Percentiles rank a stretch among this genome's conserved stretches.
phyloP scores from a whole-genome alignment of 2,797 vertebrate species.

The Centropyge bicolor region DNA sequence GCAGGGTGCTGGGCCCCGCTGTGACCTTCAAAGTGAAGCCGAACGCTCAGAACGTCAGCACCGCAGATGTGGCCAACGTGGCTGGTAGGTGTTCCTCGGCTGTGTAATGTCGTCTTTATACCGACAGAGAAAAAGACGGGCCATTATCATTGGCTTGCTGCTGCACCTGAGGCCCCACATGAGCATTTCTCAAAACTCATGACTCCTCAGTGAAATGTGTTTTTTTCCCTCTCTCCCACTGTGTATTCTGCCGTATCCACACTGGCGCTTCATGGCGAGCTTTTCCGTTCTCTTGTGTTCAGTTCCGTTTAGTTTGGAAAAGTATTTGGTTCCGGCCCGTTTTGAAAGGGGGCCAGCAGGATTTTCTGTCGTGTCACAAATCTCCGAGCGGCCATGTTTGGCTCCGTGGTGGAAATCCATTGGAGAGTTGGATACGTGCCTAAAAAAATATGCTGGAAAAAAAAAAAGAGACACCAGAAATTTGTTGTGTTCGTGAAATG shows the following conservation, averaged over 20 bases:
- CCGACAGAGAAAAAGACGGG: conserved; percentile 46
- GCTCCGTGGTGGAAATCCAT: conserved; percentile 17
- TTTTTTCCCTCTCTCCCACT: background rate
- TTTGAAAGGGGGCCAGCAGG: conserved; percentile 28
- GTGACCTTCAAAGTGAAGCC: conserved; percentile 93
- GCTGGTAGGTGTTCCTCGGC: conserved; percentile 86
- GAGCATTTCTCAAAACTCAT: conserved; percentile 29
- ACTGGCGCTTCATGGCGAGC: background rate
- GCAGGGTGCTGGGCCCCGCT: conserved; percentile 92
- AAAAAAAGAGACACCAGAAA: background rate
- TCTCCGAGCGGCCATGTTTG: conserved; percentile 29
- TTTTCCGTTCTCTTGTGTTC: background rate
- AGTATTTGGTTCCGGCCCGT: conserved; percentile 14
- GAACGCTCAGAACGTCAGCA: conserved; percentile 89
- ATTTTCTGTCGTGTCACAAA: conserved; percentile 36
- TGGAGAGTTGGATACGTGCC: conserved; percentile 16
- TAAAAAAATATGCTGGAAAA: background rate
- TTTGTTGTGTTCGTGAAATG: conserved; percentile 20
- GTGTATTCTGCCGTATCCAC: background rate
- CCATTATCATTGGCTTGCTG: conserved; percentile 47
- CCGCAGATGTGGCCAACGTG: conserved; percentile 86
- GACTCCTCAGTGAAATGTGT: conserved; percentile 15
- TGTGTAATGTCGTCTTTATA: conserved; percentile 44
- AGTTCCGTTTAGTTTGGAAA: background rate
- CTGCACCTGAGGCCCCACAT: conserved; percentile 64